phyloP scores from a whole-genome alignment of 2,888 invertebrate species.

The Drosophila fulvimacula region DNA sequence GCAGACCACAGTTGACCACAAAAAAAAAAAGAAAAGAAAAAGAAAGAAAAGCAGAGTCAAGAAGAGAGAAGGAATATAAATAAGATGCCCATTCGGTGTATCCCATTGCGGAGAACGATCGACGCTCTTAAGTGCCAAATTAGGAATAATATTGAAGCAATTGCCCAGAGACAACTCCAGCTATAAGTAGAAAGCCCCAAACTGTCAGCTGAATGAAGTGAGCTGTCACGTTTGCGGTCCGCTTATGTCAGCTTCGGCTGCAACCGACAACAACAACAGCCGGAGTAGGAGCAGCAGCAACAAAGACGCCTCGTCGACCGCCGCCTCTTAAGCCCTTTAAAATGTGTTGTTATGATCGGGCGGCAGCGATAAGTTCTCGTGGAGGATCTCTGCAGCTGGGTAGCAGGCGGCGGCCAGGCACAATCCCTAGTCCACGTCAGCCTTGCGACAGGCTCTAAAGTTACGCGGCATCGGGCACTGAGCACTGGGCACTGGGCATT shows the following conservation, averaged over 20 bases:
- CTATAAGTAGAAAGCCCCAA: slow-evolving; percentile 64
- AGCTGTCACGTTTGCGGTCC: slow-evolving; percentile 81
- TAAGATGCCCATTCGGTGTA: slow-evolving; percentile 34
- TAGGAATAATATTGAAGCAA: slow-evolving; percentile 79
- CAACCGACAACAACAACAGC: slow-evolving; percentile 54
- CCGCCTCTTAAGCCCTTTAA: slow-evolving; percentile 76
- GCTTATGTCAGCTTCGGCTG: slow-evolving; percentile 79
- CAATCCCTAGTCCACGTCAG: slow-evolving; percentile 46
- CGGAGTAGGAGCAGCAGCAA: neutral
- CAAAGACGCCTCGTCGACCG: slow-evolving; percentile 11
- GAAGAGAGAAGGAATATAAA: slow-evolving; percentile 19
- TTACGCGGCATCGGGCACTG: slow-evolving; percentile 58
- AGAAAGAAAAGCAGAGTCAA: neutral
- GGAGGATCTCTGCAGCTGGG: slow-evolving; percentile 41
- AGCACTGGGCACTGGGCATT: slow-evolving; percentile 30
- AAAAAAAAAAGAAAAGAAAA: neutral
- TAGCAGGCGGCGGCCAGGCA: slow-evolving; percentile 22
- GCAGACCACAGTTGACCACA: slow-evolving; percentile 43
- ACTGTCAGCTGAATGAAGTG: slow-evolving; percentile 74
- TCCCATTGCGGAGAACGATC: slow-evolving; percentile 28
- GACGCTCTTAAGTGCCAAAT: slow-evolving; percentile 75
- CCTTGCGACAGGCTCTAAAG: slow-evolving; percentile 73
- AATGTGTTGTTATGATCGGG: slow-evolving; percentile 82
- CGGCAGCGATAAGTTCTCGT: slow-evolving; percentile 69
- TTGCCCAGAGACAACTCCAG: slow-evolving; percentile 45